Evolutionary conservation across 2,797 vertebrate genomes (phyloP), one percentile per base, ranked within the genome.

Genomic region (Phalanger gymnotis): DNA sequence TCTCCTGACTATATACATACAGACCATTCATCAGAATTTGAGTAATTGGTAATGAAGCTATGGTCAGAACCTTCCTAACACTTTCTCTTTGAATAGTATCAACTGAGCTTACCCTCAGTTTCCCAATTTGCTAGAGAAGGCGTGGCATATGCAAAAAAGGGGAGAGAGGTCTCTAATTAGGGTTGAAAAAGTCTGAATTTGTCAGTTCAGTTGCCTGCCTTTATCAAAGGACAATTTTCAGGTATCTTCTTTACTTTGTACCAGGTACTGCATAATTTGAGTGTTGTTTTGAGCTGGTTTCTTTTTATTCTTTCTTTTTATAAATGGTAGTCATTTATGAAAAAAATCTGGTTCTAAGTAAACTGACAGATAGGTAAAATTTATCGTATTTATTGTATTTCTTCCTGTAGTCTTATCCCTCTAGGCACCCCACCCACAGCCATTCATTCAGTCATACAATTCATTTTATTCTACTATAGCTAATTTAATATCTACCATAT

Each of bases 161-260:
- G 13, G 61, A 40, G 14, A 19, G 2, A 96, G 52, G 96, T 93
- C 91, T 40, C 91, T 96, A 97, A 96, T 52, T 73, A 96, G 93
- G 94, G 97, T 95, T 96, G 16, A 27, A 91, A 96, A 97, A 95
- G 16, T 7, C 28, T 19, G 10, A 93, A 95, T 96, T 96, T 95
- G 31, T 40, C 66, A 89, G 14, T 91, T 94, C 94, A 53, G 55
- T 93, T 96, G 96, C 94, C 97, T 94, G 31, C 52, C 54, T 94
- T 94, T 91, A 96, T 97, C 97, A 94, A 94, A 73, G 34, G 95
- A 95, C 93, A 97, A 96, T 52, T 25, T 66, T 54, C 54, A 7
- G 90, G 91, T 93, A 58, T 95, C 19, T 11, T 92, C n/a, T 73
- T 93, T 47, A 22, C 91, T 92, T 73, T 73, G n/a, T 5, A n/a